Evolutionary conservation across 2,113 vertebrate genomes (phyloP).

Genomic region (Piaya cayana): DNA sequence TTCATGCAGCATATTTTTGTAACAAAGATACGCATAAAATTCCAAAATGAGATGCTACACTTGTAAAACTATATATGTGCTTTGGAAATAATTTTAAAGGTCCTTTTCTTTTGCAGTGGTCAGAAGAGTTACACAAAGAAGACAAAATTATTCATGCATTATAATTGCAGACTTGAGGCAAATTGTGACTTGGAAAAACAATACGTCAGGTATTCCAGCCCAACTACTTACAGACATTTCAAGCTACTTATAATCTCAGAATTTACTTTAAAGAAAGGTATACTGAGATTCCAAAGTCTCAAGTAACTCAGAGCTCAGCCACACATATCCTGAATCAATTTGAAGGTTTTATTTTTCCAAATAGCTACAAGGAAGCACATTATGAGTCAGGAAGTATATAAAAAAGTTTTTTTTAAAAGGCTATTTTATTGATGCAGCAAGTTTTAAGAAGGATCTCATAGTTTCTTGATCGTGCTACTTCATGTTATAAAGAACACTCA

Average conservation of each 20-base stretch:
- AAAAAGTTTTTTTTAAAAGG: background rate
- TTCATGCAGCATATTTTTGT: background rate
- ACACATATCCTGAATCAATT: background rate
- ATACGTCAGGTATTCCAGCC: background rate
- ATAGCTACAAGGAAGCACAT: background rate
- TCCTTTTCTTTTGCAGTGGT: background rate
- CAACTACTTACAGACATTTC: constrained; percentile 1
- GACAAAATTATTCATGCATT: background rate
- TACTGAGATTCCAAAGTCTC: background rate
- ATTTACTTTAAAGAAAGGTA: background rate
- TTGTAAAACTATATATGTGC: background rate
- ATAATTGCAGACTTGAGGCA: background rate
- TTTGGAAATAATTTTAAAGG: background rate
- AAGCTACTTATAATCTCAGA: background rate
- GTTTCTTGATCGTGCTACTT: background rate
- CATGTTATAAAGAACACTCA: background rate
- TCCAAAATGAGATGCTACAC: background rate
- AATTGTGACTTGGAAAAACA: background rate
- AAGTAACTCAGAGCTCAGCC: background rate
- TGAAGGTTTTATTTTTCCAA: background rate
- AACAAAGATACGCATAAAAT: background rate
- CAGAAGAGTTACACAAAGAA: background rate
- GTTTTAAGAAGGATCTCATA: background rate
- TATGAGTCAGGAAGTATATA: background rate
- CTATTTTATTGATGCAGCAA: background rate